These are phyloP conservation scores for Dynastes maya DNA, from an alignment of 2,888 invertebrate species.

Conservation along the genomic window DNA sequence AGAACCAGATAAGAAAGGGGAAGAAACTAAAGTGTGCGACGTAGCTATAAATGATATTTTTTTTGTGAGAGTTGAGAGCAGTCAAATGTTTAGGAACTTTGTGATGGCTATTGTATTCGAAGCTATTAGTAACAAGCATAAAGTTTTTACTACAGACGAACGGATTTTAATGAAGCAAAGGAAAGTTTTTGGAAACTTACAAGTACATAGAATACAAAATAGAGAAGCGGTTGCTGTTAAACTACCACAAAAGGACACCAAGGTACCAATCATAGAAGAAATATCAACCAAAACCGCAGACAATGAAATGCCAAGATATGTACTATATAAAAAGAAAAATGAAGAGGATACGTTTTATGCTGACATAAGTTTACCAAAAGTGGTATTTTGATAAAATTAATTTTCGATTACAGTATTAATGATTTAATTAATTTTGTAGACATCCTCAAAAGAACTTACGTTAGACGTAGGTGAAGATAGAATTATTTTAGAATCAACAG, in stretches of 20 bases:
- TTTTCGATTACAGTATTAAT: not conserved
- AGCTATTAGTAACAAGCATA: conserved; percentile 85
- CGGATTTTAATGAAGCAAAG: conserved; percentile 82
- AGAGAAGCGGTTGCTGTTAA: conserved; percentile 74
- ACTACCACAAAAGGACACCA: conserved; percentile 59
- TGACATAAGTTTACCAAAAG: conserved; percentile 76
- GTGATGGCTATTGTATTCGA: conserved; percentile 86
- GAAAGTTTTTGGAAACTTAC: conserved; percentile 82
- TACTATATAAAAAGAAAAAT: conserved; percentile 72
- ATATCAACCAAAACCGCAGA: conserved; percentile 54
- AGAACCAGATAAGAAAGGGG: conserved; percentile 84
- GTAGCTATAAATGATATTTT: conserved; percentile 87
- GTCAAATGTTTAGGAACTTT: conserved; percentile 83
- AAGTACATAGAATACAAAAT: conserved; percentile 83
- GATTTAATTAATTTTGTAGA: conserved; percentile 67
- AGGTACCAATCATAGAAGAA: conserved; percentile 31
- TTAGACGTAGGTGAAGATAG: conserved; percentile 85
- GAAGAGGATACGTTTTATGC: conserved; percentile 75
- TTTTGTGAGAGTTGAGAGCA: conserved; percentile 81
- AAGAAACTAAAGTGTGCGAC: conserved; percentile 84
- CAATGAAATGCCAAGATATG: conserved; percentile 73
- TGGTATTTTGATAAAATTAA: conserved; percentile 53
- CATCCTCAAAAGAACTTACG: conserved; percentile 76
- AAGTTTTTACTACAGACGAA: conserved; percentile 78
- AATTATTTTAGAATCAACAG: conserved; percentile 78